Evolutionary conservation across 2,888 invertebrate species (phyloP).

Genomic region (Beris chalybata): DNA sequence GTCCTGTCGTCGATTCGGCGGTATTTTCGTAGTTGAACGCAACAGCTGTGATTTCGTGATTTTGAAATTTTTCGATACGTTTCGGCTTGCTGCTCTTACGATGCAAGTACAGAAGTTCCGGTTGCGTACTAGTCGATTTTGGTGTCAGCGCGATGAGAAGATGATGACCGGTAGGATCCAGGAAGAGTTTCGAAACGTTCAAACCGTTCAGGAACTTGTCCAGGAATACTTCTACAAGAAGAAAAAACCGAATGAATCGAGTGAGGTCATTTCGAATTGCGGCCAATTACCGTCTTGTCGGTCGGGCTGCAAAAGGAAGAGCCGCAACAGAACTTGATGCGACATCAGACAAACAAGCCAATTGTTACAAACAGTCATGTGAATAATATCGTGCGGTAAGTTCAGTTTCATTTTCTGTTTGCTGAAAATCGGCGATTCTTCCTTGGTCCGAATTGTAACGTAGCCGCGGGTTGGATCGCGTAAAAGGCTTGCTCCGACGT

Average conservation of each 20-base stretch:
- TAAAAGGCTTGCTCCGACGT: slow-evolving; percentile 48
- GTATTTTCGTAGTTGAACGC: slow-evolving; percentile 82
- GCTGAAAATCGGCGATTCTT: slow-evolving; percentile 83
- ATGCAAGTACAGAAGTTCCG: slow-evolving; percentile 81
- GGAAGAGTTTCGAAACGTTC: slow-evolving; percentile 50
- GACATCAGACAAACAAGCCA: slow-evolving; percentile 82
- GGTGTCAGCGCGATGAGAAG: slow-evolving; percentile 71
- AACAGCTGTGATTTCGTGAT: slow-evolving; percentile 84
- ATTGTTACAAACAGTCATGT: slow-evolving; percentile 80
- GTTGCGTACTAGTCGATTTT: slow-evolving; percentile 57
- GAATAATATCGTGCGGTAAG: slow-evolving; percentile 76
- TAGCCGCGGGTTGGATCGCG: slow-evolving; percentile 58
- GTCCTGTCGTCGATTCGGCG: slow-evolving; percentile 72
- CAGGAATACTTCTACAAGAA: slow-evolving; percentile 47
- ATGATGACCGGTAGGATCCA: slow-evolving; percentile 88
- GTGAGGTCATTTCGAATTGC: neutral
- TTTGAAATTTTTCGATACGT: slow-evolving; percentile 57
- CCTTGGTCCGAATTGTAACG: slow-evolving; percentile 63
- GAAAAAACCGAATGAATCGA: neutral
- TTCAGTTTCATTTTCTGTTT: slow-evolving; percentile 81
- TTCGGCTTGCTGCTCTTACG: slow-evolving; percentile 75
- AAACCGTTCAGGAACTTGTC: slow-evolving; percentile 53
- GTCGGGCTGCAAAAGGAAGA: slow-evolving; percentile 78
- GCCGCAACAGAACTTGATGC: slow-evolving; percentile 76
- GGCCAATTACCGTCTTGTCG: slow-evolving; percentile 70